Evolutionary conservation across 2,888 invertebrate genomes (phyloP), one percentile per base, ranked within the genome.

Genomic region (Agriopis aurantiaria): DNA sequence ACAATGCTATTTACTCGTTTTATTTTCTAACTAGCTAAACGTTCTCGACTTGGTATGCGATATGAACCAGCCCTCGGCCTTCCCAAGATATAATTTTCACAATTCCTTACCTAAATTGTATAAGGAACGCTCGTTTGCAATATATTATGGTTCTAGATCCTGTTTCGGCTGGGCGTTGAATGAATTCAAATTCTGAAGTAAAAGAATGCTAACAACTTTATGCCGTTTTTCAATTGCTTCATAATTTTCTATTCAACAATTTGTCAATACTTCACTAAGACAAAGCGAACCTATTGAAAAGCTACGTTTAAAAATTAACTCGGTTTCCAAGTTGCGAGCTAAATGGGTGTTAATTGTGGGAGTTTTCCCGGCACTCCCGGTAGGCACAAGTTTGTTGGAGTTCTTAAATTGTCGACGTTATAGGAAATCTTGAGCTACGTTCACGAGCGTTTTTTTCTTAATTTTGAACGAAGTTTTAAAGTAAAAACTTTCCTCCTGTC

Each of bases 321-420:
- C 14, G 43, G 56, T 57, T 53, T 40, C 46, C 57, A 58, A 70
- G 65, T 65, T 58, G 61, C 23, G 68, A 64, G 68, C 72, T 74
- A 73, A 77, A 72, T 73, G 68, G 71, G 74, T 75, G 75, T 72
- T 75, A 77, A 77, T 77, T 75, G 75, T 77, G 67, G 60, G 61
- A 75, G 63, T 65, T 73, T 71, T 49, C 58, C 65, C 48, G 63
- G 45, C 52, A 43, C 64, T 64, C 61, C 60, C 55, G 53, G 67
- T 61, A 66, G 61, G 71, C 71, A 68, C 55, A 65, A 66, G 48
- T 70, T 70, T 49, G 33, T 33, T 11, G 11, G 52, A 57, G 40
- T 62, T 57, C 51, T 66, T 66, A 58, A 43, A 65, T 23, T 59
- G 53, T 17, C 51, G 11, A 51, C 51, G 14, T 56, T 56, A 56